Evolutionary conservation across 1,140 invertebrate genomes (phyloP).

Genomic region (Drusus annulatus): DNA sequence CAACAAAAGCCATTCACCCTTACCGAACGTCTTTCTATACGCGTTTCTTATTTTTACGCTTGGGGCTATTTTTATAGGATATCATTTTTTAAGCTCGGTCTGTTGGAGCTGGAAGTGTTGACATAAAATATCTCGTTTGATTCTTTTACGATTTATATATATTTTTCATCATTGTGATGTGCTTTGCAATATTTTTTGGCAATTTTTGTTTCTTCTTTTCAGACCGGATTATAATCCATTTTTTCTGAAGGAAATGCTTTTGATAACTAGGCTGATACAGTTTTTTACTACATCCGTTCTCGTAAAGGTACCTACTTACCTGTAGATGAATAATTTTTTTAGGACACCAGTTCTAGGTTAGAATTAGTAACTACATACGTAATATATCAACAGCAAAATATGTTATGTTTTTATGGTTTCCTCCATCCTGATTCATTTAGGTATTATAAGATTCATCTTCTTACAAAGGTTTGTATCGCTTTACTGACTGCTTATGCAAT

Average conservation of each 20-base stretch:
- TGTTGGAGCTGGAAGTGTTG: slow-evolving; percentile 11
- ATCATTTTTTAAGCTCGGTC: slow-evolving; percentile 18
- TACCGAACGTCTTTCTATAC: neutral
- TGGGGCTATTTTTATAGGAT: slow-evolving; percentile 30
- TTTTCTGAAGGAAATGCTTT: neutral
- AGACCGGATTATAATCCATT: neutral
- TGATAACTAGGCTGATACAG: neutral
- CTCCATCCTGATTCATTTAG: no score
- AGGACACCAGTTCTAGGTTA: no score
- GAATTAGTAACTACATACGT: no score
- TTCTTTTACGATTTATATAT: slow-evolving; percentile 1
- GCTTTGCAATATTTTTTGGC: neutral
- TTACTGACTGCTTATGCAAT: no score
- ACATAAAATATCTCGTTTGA: slow-evolving; percentile 6
- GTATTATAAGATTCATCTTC: no score
- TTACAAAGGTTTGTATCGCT: no score
- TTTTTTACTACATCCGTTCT: no score
- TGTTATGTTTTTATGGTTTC: no score
- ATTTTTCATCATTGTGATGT: slow-evolving; percentile 28
- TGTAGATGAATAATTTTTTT: no score
- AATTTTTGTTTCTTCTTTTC: slow-evolving; percentile 12
- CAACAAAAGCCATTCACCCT: slow-evolving; percentile 9
- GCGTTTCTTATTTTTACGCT: slow-evolving; percentile 16
- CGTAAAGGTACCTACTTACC: no score
- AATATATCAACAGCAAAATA: no score